phyloP scores from a whole-genome alignment of 2,113 vertebrate genomes.

The Rhinolophus ferrumequinum region DNA sequence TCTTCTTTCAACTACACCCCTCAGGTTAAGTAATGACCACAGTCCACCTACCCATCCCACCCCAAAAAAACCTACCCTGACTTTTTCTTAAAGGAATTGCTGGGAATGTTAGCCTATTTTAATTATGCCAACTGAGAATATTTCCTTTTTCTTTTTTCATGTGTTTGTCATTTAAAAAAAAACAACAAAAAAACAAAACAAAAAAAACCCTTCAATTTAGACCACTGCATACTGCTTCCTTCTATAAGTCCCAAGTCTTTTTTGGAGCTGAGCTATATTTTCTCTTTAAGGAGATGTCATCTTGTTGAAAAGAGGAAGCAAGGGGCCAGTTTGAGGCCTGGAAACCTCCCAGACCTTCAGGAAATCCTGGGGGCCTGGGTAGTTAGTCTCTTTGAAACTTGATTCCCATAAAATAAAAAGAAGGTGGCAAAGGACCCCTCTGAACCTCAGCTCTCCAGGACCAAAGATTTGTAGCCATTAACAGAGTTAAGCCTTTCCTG shows the following conservation, averaged over 20 bases:
- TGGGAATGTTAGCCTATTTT: constrained; percentile 32
- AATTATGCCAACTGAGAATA: background rate
- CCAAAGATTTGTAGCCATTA: constrained; percentile 51
- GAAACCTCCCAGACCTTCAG: constrained; percentile 23
- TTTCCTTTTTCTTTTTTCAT: background rate
- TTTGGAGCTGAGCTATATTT: background rate
- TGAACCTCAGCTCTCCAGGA: background rate
- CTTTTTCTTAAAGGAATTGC: constrained; percentile 38
- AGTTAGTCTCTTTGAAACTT: constrained; percentile 59
- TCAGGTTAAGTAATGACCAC: background rate
- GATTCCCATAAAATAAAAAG: constrained; percentile 56
- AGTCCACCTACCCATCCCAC: background rate
- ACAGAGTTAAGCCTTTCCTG: constrained; percentile 53
- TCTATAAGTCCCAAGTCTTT: background rate
- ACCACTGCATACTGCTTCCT: background rate
- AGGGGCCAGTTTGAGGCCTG: background rate
- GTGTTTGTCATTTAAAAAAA: background rate
- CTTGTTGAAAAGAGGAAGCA: constrained; percentile 17
- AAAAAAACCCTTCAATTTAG: background rate
- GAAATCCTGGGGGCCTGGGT: constrained; percentile 15
- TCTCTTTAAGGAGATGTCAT: background rate
- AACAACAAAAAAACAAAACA: background rate
- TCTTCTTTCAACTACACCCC: background rate
- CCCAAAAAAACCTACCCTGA: background rate
- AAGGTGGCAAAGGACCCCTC: background rate